These are phyloP conservation scores for Conchocele bisecta DNA, from an alignment of 2,888 invertebrate genomes.

Conservation along the genomic window DNA sequence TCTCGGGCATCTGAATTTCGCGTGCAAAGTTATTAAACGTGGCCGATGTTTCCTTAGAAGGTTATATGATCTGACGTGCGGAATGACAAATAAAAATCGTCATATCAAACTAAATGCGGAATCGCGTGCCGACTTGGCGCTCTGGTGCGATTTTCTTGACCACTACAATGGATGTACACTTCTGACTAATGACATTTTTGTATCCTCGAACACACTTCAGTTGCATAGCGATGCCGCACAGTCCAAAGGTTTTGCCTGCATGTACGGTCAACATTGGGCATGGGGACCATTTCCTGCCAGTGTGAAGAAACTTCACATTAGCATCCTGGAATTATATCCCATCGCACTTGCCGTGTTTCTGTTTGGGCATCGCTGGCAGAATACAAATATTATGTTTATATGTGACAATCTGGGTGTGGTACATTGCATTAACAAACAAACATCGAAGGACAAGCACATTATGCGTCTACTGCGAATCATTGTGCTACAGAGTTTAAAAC, in stretches of 20 bases:
- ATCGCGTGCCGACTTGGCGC: slow-evolving; percentile 19
- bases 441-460: slow-evolving; percentile 30
- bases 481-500: slow-evolving; percentile 14
- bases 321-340: slow-evolving; percentile 32
- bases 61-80: slow-evolving; percentile 29
- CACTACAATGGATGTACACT: slow-evolving; percentile 35
- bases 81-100: slow-evolving; percentile 6
- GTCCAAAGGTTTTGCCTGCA: slow-evolving; percentile 30
- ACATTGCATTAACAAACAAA: slow-evolving; percentile 32
- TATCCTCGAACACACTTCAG: slow-evolving; percentile 18
- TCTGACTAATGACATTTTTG: slow-evolving; percentile 27
- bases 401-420: slow-evolving; percentile 34
- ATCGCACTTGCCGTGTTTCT: slow-evolving; percentile 34
- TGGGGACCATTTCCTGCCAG: slow-evolving; percentile 15
- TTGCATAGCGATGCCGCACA: slow-evolving; percentile 26
- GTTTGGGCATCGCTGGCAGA: slow-evolving; percentile 18
- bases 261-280: slow-evolving; percentile 13
- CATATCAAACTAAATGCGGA: slow-evolving; percentile 14
- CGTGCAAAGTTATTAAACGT: slow-evolving; percentile 35
- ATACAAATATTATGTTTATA: slow-evolving; percentile 31
- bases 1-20: slow-evolving; percentile 31
- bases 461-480: slow-evolving; percentile 34
- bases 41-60: slow-evolving; percentile 35
- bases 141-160: slow-evolving; percentile 21
- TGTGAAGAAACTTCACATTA: slow-evolving; percentile 28